These are phyloP conservation scores for Tachina fera DNA, from an alignment of 2,888 invertebrate genomes.

Conservation along the genomic window DNA sequence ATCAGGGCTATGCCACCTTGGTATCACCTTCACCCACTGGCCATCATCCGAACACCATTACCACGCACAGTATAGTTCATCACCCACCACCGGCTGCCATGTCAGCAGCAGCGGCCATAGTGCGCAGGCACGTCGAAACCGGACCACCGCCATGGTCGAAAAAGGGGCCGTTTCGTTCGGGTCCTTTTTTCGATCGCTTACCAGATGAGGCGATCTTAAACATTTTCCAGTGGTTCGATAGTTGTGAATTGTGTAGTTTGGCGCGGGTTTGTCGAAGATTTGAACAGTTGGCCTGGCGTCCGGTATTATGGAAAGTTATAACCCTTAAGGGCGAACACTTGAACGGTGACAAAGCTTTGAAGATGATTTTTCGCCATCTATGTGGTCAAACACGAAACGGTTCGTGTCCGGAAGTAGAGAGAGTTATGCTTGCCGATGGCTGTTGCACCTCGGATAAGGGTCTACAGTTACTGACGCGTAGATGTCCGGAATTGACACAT, in stretches of 20 bases:
- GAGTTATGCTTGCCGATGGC: conserved; percentile 87
- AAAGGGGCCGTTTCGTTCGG: conserved; percentile 81
- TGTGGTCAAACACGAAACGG: conserved; percentile 87
- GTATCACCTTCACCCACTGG: conserved; percentile 85
- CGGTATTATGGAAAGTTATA: conserved; percentile 89
- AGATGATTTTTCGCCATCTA: conserved; percentile 86
- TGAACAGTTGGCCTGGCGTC: conserved; percentile 91
- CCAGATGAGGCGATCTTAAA: conserved; percentile 88
- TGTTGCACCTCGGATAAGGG: conserved; percentile 90
- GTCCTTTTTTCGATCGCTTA: conserved; percentile 85
- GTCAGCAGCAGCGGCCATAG: conserved; percentile 72
- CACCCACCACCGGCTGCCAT: conserved; percentile 73
- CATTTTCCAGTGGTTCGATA: conserved; percentile 88
- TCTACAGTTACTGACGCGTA: conserved; percentile 88
- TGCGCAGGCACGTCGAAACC: conserved; percentile 71
- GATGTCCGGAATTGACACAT: conserved; percentile 92
- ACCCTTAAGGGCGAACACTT: conserved; percentile 85
- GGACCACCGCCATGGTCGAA: conserved; percentile 82
- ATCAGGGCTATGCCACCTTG: conserved; percentile 92
- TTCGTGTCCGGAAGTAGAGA: conserved; percentile 87
- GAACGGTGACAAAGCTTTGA: conserved; percentile 87
- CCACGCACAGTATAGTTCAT: conserved; percentile 74
- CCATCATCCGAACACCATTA: conserved; percentile 76
- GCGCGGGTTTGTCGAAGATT: conserved; percentile 90
- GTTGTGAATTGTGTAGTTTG: conserved; percentile 88